These are phyloP conservation scores for Rhabdophis nuchalis DNA, from an alignment of 2,797 vertebrate species.

Conservation along the genomic window DNA sequence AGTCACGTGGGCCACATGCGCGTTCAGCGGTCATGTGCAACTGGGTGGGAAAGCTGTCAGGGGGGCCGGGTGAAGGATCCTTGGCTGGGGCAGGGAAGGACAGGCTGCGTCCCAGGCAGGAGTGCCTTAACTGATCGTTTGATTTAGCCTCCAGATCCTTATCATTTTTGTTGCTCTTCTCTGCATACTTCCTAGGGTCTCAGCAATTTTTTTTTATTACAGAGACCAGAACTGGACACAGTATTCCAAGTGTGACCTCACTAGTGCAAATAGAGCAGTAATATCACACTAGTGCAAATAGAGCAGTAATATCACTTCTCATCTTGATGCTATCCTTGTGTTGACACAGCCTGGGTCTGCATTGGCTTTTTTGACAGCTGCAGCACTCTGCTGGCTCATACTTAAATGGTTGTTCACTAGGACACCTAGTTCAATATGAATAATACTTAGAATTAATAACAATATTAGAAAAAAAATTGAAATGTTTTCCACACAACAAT, in stretches of 20 bases:
- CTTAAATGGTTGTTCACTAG: neutral
- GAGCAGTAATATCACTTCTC: neutral
- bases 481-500: neutral
- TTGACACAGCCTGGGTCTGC: neutral
- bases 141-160: neutral
- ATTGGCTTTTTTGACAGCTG: neutral
- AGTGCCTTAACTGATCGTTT: too few relatives aligned
- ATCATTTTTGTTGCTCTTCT: neutral
- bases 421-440: neutral
- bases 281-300: neutral
- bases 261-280: neutral
- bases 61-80: too few relatives aligned
- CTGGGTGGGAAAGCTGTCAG: too few relatives aligned
- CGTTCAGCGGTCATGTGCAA: too few relatives aligned
- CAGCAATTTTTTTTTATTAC: neutral
- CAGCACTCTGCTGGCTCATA: neutral
- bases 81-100: too few relatives aligned
- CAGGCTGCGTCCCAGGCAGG: too few relatives aligned
- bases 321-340: neutral
- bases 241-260: neutral
- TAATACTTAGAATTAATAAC: neutral
- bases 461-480: neutral
- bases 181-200: neutral
- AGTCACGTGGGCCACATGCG: too few relatives aligned
- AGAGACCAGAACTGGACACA: neutral